Percentiles rank a stretch among this genome's conserved stretches.
Evolutionary conservation across 2,113 vertebrate species (phyloP).

Genomic region (Neolamprologus devosi): DNA sequence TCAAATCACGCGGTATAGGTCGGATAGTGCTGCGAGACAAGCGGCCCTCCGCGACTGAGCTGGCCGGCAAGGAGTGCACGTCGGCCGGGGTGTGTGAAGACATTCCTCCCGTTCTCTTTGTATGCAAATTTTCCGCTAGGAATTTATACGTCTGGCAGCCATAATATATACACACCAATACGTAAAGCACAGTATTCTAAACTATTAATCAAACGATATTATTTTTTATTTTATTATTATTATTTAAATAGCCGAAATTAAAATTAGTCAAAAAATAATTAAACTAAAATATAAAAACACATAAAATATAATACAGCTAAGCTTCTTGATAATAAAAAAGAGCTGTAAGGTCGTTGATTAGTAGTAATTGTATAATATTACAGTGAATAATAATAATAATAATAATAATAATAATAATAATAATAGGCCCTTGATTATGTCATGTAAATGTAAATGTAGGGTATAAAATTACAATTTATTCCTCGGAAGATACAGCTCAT

Average conservation of each 20-base stretch:
- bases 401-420: neutral
- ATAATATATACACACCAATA: neutral
- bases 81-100: constrained; percentile 11
- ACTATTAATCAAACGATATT: neutral
- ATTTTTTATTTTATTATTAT: neutral
- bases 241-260: neutral
- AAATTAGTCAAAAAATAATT: neutral
- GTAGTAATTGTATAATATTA: neutral
- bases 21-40: neutral
- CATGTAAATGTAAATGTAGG: neutral
- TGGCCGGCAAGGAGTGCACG: constrained; percentile 45
- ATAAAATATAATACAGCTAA: neutral
- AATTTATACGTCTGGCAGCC: neutral
- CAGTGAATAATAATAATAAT: neutral
- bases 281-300: neutral
- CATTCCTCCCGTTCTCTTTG: neutral
- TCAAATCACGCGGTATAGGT: neutral
- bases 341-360: neutral
- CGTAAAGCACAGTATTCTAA: neutral
- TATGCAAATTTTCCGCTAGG: neutral
- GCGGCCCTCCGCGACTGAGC: constrained; percentile 26
- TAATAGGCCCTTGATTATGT: neutral
- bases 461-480: neutral
- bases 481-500: neutral
- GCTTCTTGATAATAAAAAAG: neutral